Evolutionary conservation across 2,888 invertebrate species (phyloP).

Genomic region (Teleogryllus oceanicus): DNA sequence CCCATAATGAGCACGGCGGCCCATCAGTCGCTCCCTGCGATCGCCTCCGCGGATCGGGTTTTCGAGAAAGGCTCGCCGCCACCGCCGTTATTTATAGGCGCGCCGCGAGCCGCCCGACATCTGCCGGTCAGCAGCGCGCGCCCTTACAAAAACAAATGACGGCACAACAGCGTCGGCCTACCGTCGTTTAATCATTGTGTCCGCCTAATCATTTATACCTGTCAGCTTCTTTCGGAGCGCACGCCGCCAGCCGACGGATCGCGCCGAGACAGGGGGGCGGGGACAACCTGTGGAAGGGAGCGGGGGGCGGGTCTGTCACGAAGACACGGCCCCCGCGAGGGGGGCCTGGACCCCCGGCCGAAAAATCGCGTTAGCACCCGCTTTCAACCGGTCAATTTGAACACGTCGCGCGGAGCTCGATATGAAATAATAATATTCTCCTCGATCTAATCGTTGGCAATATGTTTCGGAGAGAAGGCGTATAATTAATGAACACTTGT

Average conservation of each 20-base stretch:
- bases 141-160: conserved; percentile 38
- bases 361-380: background rate
- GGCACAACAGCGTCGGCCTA: conserved; percentile 36
- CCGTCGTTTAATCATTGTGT: conserved; percentile 36
- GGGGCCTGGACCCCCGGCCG: background rate
- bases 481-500: background rate
- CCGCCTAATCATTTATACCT: conserved; percentile 18
- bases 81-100: conserved; percentile 36
- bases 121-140: conserved; percentile 36
- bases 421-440: background rate
- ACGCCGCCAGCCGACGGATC: background rate
- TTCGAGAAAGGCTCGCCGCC: conserved; percentile 3
- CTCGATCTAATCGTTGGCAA: background rate
- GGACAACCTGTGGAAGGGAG: background rate
- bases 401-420: background rate
- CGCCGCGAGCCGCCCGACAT: conserved; percentile 35
- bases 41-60: background rate
- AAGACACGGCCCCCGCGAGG: background rate
- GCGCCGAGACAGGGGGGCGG: background rate
- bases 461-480: background rate
- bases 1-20: background rate
- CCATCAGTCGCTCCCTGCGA: background rate
- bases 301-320: background rate
- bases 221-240: background rate
- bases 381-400: conserved; percentile 18